Evolutionary conservation across 1,140 invertebrate species (phyloP).

Genomic region (Drosophila murphyi): DNA sequence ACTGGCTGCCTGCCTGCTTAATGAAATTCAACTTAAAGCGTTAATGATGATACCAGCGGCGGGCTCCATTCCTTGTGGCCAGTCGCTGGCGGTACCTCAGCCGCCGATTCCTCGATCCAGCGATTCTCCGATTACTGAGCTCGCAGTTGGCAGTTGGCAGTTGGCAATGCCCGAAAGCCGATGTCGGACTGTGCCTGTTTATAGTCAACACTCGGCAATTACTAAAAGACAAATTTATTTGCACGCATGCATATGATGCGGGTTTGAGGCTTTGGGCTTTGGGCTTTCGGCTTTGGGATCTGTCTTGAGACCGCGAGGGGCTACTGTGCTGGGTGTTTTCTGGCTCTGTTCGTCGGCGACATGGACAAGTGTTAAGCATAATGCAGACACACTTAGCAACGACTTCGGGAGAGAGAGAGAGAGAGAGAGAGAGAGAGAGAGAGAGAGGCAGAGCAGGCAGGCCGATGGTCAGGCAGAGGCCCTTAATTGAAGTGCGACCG

Average conservation of each 20-base stretch:
- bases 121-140: not conserved
- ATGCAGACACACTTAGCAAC: slow-evolving; percentile 63
- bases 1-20: slow-evolving; percentile 39
- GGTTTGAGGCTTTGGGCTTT: slow-evolving; percentile 19
- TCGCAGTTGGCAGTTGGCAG: not conserved
- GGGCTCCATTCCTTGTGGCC: slow-evolving; percentile 1
- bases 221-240: slow-evolving; percentile 84
- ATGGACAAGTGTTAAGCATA: slow-evolving; percentile 81
- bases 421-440: not conserved
- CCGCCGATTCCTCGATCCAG: not conserved
- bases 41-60: slow-evolving; percentile 64
- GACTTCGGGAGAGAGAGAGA: not conserved
- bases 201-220: slow-evolving; percentile 74
- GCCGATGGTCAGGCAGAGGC: not conserved
- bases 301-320: not conserved
- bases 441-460: not conserved
- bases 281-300: not conserved
- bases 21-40: slow-evolving; percentile 73
- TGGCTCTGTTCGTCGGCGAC: slow-evolving; percentile 60
- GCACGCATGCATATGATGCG: slow-evolving; percentile 75
- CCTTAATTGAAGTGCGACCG: slow-evolving; percentile 80
- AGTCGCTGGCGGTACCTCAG: slow-evolving; percentile 13
- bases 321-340: slow-evolving; percentile 19
- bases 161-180: slow-evolving; percentile 31
- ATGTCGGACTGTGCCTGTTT: slow-evolving; percentile 53